Percentiles rank a stretch among this genome's conserved stretches.
Conservation (phyloP, 2,797 vertebrate genomes). For the Masticophis lateralis region DNA sequence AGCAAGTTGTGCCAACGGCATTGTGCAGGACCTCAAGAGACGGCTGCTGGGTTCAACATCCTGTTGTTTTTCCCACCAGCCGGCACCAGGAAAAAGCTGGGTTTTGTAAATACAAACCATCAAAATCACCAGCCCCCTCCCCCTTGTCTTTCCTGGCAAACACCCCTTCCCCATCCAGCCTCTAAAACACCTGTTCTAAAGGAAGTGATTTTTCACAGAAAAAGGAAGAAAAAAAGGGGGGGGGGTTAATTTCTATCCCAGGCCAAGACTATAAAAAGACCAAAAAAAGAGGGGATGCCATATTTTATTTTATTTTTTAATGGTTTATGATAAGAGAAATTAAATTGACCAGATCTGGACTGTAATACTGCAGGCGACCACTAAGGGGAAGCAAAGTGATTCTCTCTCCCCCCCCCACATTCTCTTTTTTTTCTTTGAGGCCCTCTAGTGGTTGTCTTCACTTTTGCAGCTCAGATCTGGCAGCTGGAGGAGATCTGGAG, state of each 20-base stretch:
- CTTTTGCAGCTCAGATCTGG: neutral
- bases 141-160: slow-evolving; percentile 2
- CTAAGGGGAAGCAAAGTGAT: neutral
- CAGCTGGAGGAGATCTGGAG: neutral
- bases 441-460: neutral
- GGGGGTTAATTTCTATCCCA: neutral
- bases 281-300: neutral
- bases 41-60: slow-evolving; percentile 1
- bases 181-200: slow-evolving; percentile 15
- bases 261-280: slow-evolving; percentile 1
- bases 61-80: slow-evolving; percentile 30
- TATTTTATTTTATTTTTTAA: neutral
- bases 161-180: neutral
- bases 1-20: neutral
- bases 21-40: slow-evolving; percentile 17
- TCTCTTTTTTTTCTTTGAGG: neutral
- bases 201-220: slow-evolving; percentile 19
- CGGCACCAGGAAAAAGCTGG: slow-evolving; percentile 32
- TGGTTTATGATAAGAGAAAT: neutral
- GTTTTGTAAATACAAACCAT: slow-evolving; percentile 21
- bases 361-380: neutral
- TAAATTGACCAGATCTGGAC: neutral
- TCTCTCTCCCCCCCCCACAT: too few species aligned
- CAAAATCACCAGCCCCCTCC: neutral
- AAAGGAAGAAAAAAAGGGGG: neutral